Evolutionary conservation across 2,888 invertebrate species (phyloP).

Genomic region (Hypomecis punctinalis): DNA sequence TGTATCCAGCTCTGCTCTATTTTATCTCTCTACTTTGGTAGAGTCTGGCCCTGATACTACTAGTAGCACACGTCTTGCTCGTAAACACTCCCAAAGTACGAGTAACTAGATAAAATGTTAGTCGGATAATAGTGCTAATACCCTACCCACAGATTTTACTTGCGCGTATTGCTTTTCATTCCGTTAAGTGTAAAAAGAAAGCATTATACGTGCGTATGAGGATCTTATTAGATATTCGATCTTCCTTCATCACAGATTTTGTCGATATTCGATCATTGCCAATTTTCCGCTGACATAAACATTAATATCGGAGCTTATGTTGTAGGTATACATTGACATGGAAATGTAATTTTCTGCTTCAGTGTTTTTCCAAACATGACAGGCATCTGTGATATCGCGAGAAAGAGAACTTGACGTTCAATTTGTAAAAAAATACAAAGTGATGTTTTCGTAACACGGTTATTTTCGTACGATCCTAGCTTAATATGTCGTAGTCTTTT

Average conservation of each 20-base stretch:
- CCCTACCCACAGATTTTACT: no score
- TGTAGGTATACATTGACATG: constrained; percentile 58
- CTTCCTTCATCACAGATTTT: constrained; percentile 42
- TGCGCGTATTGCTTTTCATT: background rate
- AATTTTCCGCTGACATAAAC: constrained; percentile 68
- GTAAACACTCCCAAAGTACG: no score
- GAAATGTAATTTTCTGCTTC: constrained; percentile 71
- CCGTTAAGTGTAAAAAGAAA: constrained; percentile 3
- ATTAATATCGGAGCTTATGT: constrained; percentile 55
- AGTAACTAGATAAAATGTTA: no score
- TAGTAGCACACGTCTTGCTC: no score
- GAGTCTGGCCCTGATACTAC: no score
- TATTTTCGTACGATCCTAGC: no score
- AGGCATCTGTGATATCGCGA: constrained; percentile 20
- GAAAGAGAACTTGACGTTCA: constrained; percentile 1
- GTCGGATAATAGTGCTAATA: no score
- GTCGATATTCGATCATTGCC: constrained; percentile 66
- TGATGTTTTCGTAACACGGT: no score
- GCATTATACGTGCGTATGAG: constrained; percentile 5
- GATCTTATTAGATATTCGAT: constrained; percentile 28
- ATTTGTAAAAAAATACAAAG: background rate
- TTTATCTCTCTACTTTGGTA: no score
- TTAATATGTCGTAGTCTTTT: no score
- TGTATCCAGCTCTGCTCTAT: no score
- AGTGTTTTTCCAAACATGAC: constrained; percentile 51